Evolutionary conservation across 2,888 invertebrate species (phyloP), one percentile per base, ranked within the genome.

Genomic region (Dioctria linearis): DNA sequence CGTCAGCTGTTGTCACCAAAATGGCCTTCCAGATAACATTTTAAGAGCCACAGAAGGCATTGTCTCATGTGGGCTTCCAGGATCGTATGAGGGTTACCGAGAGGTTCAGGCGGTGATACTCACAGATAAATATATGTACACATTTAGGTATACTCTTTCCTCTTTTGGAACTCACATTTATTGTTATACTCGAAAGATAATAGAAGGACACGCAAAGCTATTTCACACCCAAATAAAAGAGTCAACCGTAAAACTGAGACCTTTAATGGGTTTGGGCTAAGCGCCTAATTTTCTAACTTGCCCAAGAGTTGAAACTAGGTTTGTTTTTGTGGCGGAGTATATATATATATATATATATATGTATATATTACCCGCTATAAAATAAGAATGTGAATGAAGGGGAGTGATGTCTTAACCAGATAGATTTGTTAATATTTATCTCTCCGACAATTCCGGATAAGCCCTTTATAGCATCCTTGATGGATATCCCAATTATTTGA

Each of bases 171-270:
- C 46, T 37, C 63, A 46, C 63, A 63, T 61, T 76, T 76, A 76
- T 63, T 61, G 61, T 63, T 63, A 46, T 63, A 9, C 63, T 51
- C 46, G 63, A 39, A 76, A 76, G 76, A 76, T 76, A 76, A 76
- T 76, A 46, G 76, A 13, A 63, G 49, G 43, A 63, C 76, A 76
- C 76, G 76, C 76, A 76, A 63, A 76, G 51, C 76, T 40, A 76
- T 76, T 76, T 76, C 63, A 63, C 76, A 76, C 63, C 76, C 76
- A 63, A 76, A 76, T 76, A 76, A 76, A 76, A 76, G 76, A 76
- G 46, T 63, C 61, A 63, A 37, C 49, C 76, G 63, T 76, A 76
- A 76, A 76, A 49, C 40, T 63, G 46, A 76, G 63, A 76, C 61
- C 76, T 63, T 76, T 63, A 76, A 76, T 76, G 76, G 76, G 25